phyloP scores from a whole-genome alignment of 2,888 invertebrate species.

The Galerucella nymphaeae region DNA sequence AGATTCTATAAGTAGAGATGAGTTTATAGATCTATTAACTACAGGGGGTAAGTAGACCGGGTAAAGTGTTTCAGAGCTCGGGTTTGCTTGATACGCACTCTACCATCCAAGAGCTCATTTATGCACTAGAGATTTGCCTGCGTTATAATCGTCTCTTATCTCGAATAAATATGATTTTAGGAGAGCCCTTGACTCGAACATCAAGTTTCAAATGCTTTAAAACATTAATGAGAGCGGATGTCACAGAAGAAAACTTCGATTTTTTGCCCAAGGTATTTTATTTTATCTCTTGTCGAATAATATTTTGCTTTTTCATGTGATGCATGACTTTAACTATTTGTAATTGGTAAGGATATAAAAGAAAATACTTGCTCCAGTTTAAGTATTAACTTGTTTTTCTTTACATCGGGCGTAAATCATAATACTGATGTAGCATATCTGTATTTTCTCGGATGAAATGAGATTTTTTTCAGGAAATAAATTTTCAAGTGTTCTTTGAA shows the following conservation, averaged over 20 bases:
- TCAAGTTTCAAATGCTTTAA: conserved; percentile 53
- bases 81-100: too few species aligned
- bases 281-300: neutral
- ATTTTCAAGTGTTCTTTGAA: conserved; percentile 63
- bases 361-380: too few species aligned
- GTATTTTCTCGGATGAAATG: neutral
- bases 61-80: neutral
- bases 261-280: conserved; percentile 56
- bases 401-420: too few species aligned
- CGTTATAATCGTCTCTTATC: too few species aligned
- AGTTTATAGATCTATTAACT: conserved; percentile 53
- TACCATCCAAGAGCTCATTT: too few species aligned
- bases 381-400: too few species aligned
- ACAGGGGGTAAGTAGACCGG: conserved; percentile 42
- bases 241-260: conserved; percentile 47
- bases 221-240: conserved; percentile 49
- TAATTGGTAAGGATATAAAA: too few species aligned
- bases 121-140: too few species aligned
- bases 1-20: conserved; percentile 46
- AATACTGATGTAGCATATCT: too few species aligned
- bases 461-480: conserved; percentile 59
- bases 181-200: conserved; percentile 51
- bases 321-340: too few species aligned
- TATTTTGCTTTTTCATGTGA: too few species aligned
- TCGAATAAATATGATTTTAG: conserved; percentile 42